Percentiles rank a stretch among this genome's conserved stretches.
phyloP scores from a whole-genome alignment of 2,113 vertebrate genomes.

The Lampris megalopsis region DNA sequence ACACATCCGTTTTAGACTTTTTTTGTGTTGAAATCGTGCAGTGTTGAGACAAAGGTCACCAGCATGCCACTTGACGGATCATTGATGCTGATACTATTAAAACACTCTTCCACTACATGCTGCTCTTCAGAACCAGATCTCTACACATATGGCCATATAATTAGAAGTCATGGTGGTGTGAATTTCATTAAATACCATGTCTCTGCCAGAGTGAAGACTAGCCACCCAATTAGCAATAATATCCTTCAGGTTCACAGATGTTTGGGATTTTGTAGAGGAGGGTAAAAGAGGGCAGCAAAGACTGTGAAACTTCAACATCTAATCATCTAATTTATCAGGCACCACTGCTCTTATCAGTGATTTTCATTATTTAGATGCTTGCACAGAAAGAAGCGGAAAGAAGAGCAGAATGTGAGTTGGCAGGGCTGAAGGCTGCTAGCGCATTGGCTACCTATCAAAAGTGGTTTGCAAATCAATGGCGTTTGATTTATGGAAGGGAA shows the following conservation, averaged over 20 bases:
- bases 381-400: conserved; percentile 9
- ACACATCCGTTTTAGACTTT: no score
- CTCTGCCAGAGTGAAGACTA: conserved; percentile 31
- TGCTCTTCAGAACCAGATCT: conserved; percentile 44
- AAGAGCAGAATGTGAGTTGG: neutral
- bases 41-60: no score
- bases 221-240: conserved; percentile 72
- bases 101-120: conserved; percentile 50
- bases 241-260: conserved; percentile 51
- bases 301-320: conserved; percentile 37
- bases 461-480: conserved; percentile 14
- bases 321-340: conserved; percentile 35
- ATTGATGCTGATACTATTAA: conserved; percentile 47
- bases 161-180: conserved; percentile 51
- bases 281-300: conserved; percentile 13
- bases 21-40: no score
- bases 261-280: neutral
- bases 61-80: conserved; percentile 41
- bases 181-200: conserved; percentile 51
- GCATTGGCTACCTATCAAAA: conserved; percentile 7
- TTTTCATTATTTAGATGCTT: conserved; percentile 58
- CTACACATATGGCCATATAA: conserved; percentile 52
- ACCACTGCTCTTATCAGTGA: conserved; percentile 24
- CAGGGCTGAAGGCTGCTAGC: conserved; percentile 2
- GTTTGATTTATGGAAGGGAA: conserved; percentile 35